phyloP scores from a whole-genome alignment of 1,140 invertebrate species.

The Drosophila mayri region DNA sequence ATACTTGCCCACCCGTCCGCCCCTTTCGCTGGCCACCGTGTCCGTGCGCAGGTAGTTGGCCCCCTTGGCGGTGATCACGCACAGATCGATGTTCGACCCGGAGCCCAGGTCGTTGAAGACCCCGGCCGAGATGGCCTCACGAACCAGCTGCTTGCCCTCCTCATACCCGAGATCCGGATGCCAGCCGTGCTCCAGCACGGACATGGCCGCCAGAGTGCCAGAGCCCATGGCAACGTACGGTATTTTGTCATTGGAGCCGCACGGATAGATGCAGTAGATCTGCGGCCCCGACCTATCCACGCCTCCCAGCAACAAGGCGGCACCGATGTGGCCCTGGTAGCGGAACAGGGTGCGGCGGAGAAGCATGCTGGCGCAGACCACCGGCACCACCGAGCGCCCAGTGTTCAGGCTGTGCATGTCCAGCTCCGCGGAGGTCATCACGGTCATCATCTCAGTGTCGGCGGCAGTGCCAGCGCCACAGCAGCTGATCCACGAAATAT shows the following conservation, averaged over 20 bases:
- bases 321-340: constrained; percentile 97
- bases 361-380: constrained; percentile 94
- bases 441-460: constrained; percentile 96
- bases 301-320: constrained; percentile 97
- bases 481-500: constrained; percentile 86
- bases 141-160: constrained; percentile 95
- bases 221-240: constrained; percentile 85
- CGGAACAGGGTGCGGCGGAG: constrained; percentile 97
- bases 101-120: constrained; percentile 99
- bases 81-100: constrained; percentile 97
- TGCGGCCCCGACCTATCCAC: constrained; percentile 93
- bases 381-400: constrained; percentile 91
- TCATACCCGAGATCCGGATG: constrained; percentile 93
- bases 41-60: constrained; percentile 93
- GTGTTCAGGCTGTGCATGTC: constrained; percentile 96
- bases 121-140: constrained; percentile 97
- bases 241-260: constrained; percentile 89
- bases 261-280: constrained; percentile 96
- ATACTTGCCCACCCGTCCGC: constrained; percentile 82
- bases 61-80: constrained; percentile 94
- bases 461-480: constrained; percentile 99
- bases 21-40: constrained; percentile 94
- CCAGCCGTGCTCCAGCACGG: constrained; percentile 97
- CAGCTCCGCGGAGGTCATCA: constrained; percentile 94
- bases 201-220: constrained; percentile 98